phyloP scores from a whole-genome alignment of 1,140 invertebrate species.

The Ceratina calcarata region DNA sequence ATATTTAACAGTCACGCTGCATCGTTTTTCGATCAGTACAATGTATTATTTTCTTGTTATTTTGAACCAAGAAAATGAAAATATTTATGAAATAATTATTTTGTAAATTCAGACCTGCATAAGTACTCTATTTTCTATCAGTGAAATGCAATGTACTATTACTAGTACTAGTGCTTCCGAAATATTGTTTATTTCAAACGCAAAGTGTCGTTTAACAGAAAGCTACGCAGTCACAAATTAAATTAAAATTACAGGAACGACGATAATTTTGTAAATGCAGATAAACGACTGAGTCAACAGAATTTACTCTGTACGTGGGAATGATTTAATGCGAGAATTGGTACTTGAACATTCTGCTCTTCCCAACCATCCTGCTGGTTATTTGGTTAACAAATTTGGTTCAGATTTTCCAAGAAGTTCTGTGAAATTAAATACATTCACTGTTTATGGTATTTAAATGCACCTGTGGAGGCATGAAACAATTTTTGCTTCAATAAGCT shows the following conservation, averaged over 20 bases:
- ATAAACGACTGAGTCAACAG: background rate
- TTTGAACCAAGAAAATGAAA: no score
- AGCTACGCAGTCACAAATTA: background rate
- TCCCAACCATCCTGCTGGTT: background rate
- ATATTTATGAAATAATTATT: no score
- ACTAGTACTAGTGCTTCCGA: no score
- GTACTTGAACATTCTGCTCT: background rate
- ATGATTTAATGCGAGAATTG: conserved; percentile 9
- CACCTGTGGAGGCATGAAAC: background rate
- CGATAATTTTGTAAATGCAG: background rate
- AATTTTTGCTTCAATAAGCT: background rate
- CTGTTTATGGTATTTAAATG: background rate
- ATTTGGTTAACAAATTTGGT: conserved; percentile 14
- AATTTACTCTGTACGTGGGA: background rate
- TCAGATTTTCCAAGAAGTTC: background rate
- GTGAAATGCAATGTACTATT: no score
- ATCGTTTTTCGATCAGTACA: background rate
- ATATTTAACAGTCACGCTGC: no score
- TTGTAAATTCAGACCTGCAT: no score
- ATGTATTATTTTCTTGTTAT: background rate
- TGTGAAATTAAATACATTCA: background rate
- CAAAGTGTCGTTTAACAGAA: background rate
- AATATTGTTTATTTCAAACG: background rate
- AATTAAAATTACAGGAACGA: background rate
- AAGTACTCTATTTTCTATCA: no score